Conservation (phyloP, 1,140 invertebrate species). For the Maniola jurtina region DNA sequence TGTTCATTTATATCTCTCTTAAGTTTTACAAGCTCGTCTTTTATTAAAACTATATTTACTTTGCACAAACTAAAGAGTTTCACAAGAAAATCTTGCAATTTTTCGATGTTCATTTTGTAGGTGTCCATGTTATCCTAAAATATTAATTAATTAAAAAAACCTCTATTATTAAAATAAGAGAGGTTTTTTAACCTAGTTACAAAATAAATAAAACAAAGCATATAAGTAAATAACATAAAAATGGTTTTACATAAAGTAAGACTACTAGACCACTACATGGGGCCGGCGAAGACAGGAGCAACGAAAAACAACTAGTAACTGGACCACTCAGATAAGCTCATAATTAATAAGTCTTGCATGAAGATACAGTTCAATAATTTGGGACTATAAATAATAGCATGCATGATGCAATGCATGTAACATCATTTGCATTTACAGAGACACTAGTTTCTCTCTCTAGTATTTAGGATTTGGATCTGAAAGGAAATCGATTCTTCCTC, state of each 20-base stretch:
- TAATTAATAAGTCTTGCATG: neutral
- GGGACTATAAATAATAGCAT: neutral
- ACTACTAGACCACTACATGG: constrained; percentile 55
- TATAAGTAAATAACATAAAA: constrained; percentile 15
- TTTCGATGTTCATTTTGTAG: constrained; percentile 79
- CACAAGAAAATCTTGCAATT: constrained; percentile 72
- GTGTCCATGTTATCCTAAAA: constrained; percentile 80
- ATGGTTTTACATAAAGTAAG: constrained; percentile 25
- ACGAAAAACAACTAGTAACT: constrained; percentile 69
- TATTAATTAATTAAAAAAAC: constrained; percentile 8
- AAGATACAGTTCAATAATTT: too few relatives aligned
- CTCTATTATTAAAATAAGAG: constrained; percentile 12
- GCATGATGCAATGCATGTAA: neutral
- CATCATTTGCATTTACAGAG: too few relatives aligned
- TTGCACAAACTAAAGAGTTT: constrained; percentile 75
- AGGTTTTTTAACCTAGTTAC: constrained; percentile 14
- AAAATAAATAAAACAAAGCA: constrained; percentile 31
- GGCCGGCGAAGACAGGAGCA: constrained; percentile 83
- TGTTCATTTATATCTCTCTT: constrained; percentile 77
- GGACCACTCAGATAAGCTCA: constrained; percentile 49
- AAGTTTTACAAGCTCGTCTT: constrained; percentile 80
- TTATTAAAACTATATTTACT: constrained; percentile 80
- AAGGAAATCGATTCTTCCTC: too few relatives aligned
- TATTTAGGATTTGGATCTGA: too few relatives aligned
- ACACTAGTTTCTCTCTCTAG: too few relatives aligned